Conservation (phyloP, 2,113 vertebrate genomes). For the Nothobranchius kuhntae region DNA sequence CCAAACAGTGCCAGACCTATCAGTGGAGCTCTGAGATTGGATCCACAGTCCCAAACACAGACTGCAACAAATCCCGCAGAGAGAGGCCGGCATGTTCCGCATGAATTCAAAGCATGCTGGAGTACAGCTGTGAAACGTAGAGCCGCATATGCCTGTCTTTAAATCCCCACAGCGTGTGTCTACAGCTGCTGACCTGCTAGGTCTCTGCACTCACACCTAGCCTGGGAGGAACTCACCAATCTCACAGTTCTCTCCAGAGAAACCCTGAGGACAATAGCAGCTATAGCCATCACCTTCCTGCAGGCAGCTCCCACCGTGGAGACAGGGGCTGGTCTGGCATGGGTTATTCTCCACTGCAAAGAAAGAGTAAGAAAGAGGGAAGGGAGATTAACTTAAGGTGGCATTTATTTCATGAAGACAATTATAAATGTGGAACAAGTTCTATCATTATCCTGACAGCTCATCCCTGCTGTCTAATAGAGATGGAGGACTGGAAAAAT, state of each 20-base stretch:
- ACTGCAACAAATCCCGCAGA: not conserved
- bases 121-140: constrained; percentile 36
- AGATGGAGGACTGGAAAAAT: constrained; percentile 16
- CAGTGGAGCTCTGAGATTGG: constrained; percentile 16
- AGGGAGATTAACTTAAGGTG: constrained; percentile 15
- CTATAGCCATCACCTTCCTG: constrained; percentile 85
- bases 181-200: constrained; percentile 41
- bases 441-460: constrained; percentile 12
- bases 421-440: constrained; percentile 12
- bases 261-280: constrained; percentile 90
- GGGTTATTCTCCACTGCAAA: constrained; percentile 81
- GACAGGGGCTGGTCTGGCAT: constrained; percentile 90
- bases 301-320: constrained; percentile 90
- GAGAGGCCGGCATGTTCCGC: constrained; percentile 2
- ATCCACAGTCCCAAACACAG: constrained; percentile 12
- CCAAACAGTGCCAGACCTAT: constrained; percentile 25
- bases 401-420: constrained; percentile 10
- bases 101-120: not conserved
- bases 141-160: constrained; percentile 26
- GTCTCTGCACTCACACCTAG: constrained; percentile 23
- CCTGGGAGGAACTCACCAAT: constrained; percentile 84
- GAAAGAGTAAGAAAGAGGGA: not conserved
- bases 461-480: constrained; percentile 12
- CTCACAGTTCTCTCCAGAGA: constrained; percentile 94
- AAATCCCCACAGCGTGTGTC: constrained; percentile 15